phyloP scores from a whole-genome alignment of 1,140 invertebrate species.

The Drosophila sechellia region DNA sequence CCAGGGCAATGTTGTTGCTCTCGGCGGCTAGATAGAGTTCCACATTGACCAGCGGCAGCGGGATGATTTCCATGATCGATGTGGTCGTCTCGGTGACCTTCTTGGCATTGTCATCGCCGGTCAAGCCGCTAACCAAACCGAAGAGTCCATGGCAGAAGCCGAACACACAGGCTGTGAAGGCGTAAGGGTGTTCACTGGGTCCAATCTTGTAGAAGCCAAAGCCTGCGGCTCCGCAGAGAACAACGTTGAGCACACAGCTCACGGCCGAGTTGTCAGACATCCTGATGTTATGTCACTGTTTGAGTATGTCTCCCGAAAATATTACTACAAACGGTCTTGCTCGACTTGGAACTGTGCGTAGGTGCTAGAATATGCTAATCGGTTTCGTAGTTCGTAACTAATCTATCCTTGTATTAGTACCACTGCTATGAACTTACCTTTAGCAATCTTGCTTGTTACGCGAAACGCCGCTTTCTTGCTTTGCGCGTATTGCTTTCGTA shows the following conservation, averaged over 20 bases:
- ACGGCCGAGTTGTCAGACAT: slow-evolving; percentile 61
- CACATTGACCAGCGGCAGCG: slow-evolving; percentile 68
- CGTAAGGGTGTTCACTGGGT: slow-evolving; percentile 62
- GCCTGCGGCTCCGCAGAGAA: slow-evolving; percentile 63
- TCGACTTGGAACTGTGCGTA: too few species aligned
- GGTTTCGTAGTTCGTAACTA: too few species aligned
- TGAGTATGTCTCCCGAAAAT: neutral
- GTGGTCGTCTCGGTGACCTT: slow-evolving; percentile 15
- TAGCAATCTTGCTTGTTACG: too few species aligned
- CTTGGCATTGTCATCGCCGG: neutral
- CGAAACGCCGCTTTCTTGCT: neutral
- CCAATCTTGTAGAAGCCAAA: slow-evolving; percentile 44
- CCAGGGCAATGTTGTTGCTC: slow-evolving; percentile 65
- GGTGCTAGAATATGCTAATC: too few species aligned
- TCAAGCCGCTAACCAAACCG: slow-evolving; percentile 29
- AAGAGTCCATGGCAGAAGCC: slow-evolving; percentile 67
- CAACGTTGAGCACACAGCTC: slow-evolving; percentile 32
- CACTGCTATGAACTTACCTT: too few species aligned
- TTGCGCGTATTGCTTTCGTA: neutral
- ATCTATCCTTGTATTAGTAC: too few species aligned
- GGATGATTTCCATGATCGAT: slow-evolving; percentile 53
- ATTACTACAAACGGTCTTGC: neutral
- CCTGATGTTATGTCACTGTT: too few species aligned
- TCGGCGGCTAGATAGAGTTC: slow-evolving; percentile 55
- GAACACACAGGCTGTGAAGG: slow-evolving; percentile 68